phyloP scores from a whole-genome alignment of 2,113 vertebrate genomes.

The Solenodon paradoxus region DNA sequence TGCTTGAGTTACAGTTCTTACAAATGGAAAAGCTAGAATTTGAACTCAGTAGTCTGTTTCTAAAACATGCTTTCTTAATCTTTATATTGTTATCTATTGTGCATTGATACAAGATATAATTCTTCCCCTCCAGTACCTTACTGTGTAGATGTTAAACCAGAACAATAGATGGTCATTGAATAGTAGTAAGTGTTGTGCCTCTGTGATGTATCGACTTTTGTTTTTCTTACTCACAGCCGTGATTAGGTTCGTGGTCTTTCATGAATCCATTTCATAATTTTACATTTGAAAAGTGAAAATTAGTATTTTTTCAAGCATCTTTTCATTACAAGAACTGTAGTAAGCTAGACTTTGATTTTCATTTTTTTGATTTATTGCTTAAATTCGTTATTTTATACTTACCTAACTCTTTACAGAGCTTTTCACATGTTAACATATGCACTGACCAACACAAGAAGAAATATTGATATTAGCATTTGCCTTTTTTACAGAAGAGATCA shows the following conservation, averaged over 20 bases:
- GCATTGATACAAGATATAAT: neutral
- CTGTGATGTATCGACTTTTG: neutral
- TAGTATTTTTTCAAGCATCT: conserved; percentile 2
- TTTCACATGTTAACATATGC: neutral
- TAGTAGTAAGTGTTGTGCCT: neutral
- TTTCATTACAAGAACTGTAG: neutral
- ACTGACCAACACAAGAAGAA: neutral
- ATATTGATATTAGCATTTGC: neutral
- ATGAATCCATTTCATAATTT: neutral
- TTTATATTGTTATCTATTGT: neutral
- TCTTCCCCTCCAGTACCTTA: neutral
- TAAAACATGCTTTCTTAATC: neutral
- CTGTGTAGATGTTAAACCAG: neutral
- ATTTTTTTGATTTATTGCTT: too few species aligned
- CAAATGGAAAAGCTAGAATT: neutral
- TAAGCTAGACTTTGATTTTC: neutral
- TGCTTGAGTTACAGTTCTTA: neutral
- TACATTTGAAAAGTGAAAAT: neutral
- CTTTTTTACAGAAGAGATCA: neutral
- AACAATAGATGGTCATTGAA: neutral
- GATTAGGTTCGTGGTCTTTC: neutral
- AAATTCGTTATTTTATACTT: neutral
- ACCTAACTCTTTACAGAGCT: neutral
- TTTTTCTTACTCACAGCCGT: neutral
- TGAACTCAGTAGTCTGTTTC: neutral